Base-by-base conservation (phyloP, 2,888 invertebrate species). In the Andrena marginata region DNA sequence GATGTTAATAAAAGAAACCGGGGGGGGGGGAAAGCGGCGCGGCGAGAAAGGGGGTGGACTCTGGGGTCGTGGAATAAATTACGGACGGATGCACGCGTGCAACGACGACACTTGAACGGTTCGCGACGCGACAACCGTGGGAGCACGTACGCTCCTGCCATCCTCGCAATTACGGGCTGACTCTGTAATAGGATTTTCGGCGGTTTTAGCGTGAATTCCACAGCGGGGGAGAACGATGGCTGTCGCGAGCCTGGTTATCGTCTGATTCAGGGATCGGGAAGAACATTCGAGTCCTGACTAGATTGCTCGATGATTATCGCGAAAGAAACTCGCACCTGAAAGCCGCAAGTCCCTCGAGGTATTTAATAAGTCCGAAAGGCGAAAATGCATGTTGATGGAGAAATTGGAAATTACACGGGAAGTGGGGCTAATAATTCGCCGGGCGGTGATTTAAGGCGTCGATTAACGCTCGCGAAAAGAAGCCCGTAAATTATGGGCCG, bases 141-240 rank as follows among this genome's bases (percentile, higher is more conserved):
- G 26, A 59, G 71, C 82, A 64, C 60, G 68, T 72, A 71, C 84
- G 79, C 51, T 51, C 71, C 63, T 33, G 10, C 49, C 73, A 35
- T 26, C 64, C 68, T 78, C 78, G 75, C 87, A 87, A 86, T 86
- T 87, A 87, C 86, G 54, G 49, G 59, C 71, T 51, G 80, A 78
- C 84, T 81, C 75, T 54, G 62, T 88, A 86, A 87, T 87, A 79
- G 78, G 80, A 87, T 87, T 86, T 86, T 87, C 85, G 82, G 81
- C 67, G 81, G 82, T 86, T 88, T 79, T 74, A 77, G 67, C 77
- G 60, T 29, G 76, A 79, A 82, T 73, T 64, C 69, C 76, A n/a
- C 65, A 59, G 51, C 59, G 67, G 56, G 67, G 70, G 72, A 67
- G 80, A 73, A 74, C 77, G 75, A 77, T 70, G 51, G 80, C 63